These are phyloP conservation scores for Scartelaos histophorus DNA, from an alignment of 2,113 vertebrate genomes.

Conservation along the genomic window DNA sequence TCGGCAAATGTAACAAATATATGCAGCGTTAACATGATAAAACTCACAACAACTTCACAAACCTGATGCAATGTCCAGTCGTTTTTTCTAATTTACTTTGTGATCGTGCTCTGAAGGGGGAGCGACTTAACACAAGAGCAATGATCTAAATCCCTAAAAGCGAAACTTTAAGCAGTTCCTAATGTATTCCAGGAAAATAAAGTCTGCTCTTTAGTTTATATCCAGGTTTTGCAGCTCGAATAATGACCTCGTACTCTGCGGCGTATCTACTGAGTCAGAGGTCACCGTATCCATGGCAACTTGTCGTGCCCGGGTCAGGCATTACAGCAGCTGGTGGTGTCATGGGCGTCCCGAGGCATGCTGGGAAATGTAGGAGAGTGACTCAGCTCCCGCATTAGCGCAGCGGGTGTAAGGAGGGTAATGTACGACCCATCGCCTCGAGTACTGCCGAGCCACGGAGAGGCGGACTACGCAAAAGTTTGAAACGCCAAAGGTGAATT, in stretches of 20 bases:
- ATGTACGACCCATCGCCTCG: background rate
- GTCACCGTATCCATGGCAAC: conserved; percentile 1
- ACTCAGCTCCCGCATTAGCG: background rate
- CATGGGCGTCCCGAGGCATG: background rate
- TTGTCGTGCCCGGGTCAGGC: background rate
- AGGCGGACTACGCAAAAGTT: background rate
- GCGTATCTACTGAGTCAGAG: background rate
- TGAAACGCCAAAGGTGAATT: background rate
- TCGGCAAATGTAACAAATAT: no score
- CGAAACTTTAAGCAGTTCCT: no score
- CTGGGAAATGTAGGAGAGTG: conserved; percentile 4
- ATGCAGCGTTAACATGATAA: no score
- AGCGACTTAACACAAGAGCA: no score
- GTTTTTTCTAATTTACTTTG: no score
- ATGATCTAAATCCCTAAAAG: no score
- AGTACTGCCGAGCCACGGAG: background rate
- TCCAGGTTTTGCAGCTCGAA: no score
- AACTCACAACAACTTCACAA: no score
- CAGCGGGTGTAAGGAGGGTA: background rate
- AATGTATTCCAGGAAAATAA: no score
- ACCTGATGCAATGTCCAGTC: no score
- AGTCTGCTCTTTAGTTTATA: no score
- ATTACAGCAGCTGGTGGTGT: conserved; percentile 5
- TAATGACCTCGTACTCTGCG: background rate
- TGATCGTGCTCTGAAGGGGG: no score